Base-by-base conservation (phyloP, 2,888 invertebrate species). In the Ichneumon xanthorius region DNA sequence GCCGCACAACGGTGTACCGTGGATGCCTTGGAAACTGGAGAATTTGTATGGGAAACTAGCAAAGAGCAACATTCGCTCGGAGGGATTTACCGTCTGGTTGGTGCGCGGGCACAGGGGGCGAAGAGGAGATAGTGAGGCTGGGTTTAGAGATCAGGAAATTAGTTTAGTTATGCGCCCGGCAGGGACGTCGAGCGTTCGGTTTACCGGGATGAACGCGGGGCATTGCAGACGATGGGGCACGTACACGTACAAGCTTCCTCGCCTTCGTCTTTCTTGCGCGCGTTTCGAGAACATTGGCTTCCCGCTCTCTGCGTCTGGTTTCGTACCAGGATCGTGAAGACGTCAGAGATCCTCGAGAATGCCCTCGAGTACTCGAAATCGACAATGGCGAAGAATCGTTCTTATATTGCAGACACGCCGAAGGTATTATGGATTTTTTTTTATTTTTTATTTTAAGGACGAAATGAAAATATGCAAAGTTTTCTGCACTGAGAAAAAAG, bases 91-190 rank as follows among this genome's bases (percentile, higher is more conserved):
- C 71, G 82, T 53, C 67, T 55, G 37, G 22, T 37, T n/a, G 77
- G 40, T n/a, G 40, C 16, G 61, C 58, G 61, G 81, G 73, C 58
- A 70, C 65, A 86, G 85, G 80, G 22, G 87, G 65, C 58, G 76
- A 33, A 48, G 61, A 67, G 81, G 73, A 67, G 65, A 75, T 65
- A 65, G 65, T 80, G 88, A 89, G 90, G 89, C 91, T 90, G 92
- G 90, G 93, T 90, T 90, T 90, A 88, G 72, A 86, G 83, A 87
- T 86, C 85, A 73, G 90, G 88, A 92, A 92, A 92, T 92, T 92
- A 93, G 92, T 92, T 92, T 92, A 92, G 92, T 92, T 92, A 92
- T 92, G 91, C 91, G 89, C 88, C 89, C 86, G 90, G 91, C 93
- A 92, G 92, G 92, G 89, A 92, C 90, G 89, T 90, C 88, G 89